phyloP scores from a whole-genome alignment of 2,888 invertebrate species.

The Polietes domitor region DNA sequence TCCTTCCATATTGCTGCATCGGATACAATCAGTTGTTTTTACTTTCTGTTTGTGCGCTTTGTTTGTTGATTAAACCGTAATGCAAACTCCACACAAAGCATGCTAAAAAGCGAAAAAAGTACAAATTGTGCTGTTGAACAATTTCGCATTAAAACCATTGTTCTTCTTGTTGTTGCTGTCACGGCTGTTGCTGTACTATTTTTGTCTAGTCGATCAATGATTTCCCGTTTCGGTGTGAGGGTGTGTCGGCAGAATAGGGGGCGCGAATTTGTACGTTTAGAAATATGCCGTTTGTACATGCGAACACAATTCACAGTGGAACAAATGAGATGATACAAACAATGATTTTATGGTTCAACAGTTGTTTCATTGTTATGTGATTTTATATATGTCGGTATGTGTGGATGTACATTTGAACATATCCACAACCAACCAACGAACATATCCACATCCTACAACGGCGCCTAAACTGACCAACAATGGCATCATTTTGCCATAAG shows the following conservation, averaged over 20 bases:
- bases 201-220: conserved; percentile 27
- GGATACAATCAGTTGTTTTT: background rate
- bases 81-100: background rate
- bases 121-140: background rate
- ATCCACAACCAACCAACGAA: too few relatives aligned
- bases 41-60: background rate
- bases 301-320: background rate
- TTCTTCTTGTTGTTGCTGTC: background rate
- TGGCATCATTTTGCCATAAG: background rate
- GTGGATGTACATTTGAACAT: too few relatives aligned
- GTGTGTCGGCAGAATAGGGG: background rate
- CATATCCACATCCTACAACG: too few relatives aligned
- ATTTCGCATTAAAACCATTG: background rate
- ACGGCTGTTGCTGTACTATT: background rate
- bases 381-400: conserved; percentile 1
- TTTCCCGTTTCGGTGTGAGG: background rate
- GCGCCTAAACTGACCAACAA: too few relatives aligned
- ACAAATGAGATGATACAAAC: background rate
- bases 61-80: conserved; percentile 31
- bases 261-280: conserved; percentile 8
- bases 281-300: background rate
- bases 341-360: conserved; percentile 30
- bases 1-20: background rate
- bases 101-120: background rate
- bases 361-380: conserved; percentile 37